Evolutionary conservation across 2,797 vertebrate genomes (phyloP).

Genomic region (Euthynnus affinis): DNA sequence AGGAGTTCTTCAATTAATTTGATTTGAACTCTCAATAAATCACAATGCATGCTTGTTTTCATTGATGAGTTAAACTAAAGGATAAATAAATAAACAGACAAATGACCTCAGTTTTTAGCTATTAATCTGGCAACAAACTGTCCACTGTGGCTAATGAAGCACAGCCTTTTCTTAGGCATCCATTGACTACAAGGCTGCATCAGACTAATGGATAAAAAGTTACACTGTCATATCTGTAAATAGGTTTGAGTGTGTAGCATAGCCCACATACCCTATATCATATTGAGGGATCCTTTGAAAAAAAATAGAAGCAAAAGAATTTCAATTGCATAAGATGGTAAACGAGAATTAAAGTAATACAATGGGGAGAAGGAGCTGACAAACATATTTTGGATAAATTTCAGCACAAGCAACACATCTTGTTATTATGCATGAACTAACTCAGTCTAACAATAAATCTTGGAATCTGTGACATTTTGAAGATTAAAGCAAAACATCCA

Average conservation of each 20-base stretch:
- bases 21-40: constrained; percentile 63
- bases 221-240: constrained; percentile 66
- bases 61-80: constrained; percentile 72
- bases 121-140: constrained; percentile 78
- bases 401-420: constrained; percentile 22
- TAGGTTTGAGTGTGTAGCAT: constrained; percentile 44
- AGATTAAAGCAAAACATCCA: constrained; percentile 22
- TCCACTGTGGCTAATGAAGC: constrained; percentile 77
- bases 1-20: constrained; percentile 51
- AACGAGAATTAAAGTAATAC: neutral
- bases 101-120: constrained; percentile 66
- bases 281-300: constrained; percentile 28
- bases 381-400: constrained; percentile 5
- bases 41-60: constrained; percentile 55
- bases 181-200: constrained; percentile 59
- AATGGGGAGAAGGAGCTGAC: neutral
- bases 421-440: constrained; percentile 9
- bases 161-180: constrained; percentile 59
- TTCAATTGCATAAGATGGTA: constrained; percentile 9
- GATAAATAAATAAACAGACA: constrained; percentile 76
- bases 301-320: constrained; percentile 14
- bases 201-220: constrained; percentile 73
- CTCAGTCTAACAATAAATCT: neutral
- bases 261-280: constrained; percentile 42
- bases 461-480: neutral